Evolutionary conservation across 2,888 invertebrate genomes (phyloP), one percentile per base, ranked within the genome.

Genomic region (Acanthococcus lagerstroemiae): DNA sequence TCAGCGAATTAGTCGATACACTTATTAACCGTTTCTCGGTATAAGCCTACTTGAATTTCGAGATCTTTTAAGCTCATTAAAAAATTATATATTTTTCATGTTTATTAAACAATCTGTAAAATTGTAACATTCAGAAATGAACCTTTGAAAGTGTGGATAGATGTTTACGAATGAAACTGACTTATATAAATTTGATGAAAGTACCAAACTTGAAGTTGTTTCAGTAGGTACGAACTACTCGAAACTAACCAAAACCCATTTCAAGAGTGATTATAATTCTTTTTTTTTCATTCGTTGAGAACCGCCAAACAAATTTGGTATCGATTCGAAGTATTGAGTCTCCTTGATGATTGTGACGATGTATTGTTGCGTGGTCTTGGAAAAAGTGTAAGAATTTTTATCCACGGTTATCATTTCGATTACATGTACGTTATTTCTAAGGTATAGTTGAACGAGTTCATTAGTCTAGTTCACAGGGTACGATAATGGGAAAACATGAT

Each of bases 391-490:
- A 48, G 48, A 48, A 48, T 48, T 48, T 48, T 48, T 48, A 48
- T 48, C 48, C 19, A 48, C 48, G 48, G 48, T 48, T 48, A 48
- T 48, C 48, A 48, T 48, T 48, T 48, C 48, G 48, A 48, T 48
- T 48, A 48, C 48, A 48, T 48, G 48, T 48, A 48, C 19, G 19
- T 48, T 48, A 48, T 48, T 48, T 48, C 48, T 48, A 48, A 48
- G 48, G 48, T 48, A 48, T 48, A 48, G 48, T 48, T 48, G 48
- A 48, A 48, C 48, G 48, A 48, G 48, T 48, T 48, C 48, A 48
- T 48, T 48, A 48, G 48, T 48, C 48, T 48, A 48, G 48, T 48
- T 48, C 48, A 48, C 19, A 48, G 48, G 48, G 48, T 48, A 48
- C 48, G 48, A 48, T 48, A 48, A 48, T 48, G 48, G 48, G 48